A percentile compares a stretch with the other conserved stretches of the same genome.
Evolutionary conservation across 2,797 vertebrate genomes (phyloP).

Genomic region (Cichlasoma orientale): DNA sequence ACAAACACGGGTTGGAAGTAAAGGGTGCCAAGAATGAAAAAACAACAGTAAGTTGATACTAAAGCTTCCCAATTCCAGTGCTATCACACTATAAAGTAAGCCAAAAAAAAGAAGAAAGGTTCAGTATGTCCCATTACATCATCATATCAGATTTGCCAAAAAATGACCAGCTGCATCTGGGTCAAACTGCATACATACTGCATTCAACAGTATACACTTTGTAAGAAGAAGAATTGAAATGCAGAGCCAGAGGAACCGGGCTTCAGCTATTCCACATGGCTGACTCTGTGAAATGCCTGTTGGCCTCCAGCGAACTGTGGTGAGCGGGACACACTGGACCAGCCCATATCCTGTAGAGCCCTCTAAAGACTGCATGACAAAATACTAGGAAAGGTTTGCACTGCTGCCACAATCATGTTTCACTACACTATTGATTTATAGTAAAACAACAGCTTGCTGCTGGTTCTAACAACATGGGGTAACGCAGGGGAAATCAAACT

Average conservation of each 20-base stretch:
- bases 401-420: neutral
- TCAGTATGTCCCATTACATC: rapidly evolving
- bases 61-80: neutral
- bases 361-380: neutral
- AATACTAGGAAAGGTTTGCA: neutral
- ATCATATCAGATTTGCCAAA: neutral
- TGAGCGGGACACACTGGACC: neutral
- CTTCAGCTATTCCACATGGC: constrained; percentile 15
- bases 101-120: neutral
- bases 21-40: too few relatives aligned
- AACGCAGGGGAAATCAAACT: neutral
- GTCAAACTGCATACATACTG: neutral
- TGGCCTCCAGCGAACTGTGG: constrained; percentile 3
- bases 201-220: neutral
- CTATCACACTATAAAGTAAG: neutral
- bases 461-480: neutral
- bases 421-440: rapidly evolving
- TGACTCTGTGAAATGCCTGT: neutral
- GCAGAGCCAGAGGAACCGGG: neutral
- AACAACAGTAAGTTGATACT: too few relatives aligned
- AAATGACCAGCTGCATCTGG: neutral
- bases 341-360: neutral
- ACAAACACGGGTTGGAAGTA: too few relatives aligned
- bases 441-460: neutral
- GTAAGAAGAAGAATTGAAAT: neutral